Evolutionary conservation across 2,797 vertebrate species (phyloP).

Genomic region (Cephalopachus bancanus): DNA sequence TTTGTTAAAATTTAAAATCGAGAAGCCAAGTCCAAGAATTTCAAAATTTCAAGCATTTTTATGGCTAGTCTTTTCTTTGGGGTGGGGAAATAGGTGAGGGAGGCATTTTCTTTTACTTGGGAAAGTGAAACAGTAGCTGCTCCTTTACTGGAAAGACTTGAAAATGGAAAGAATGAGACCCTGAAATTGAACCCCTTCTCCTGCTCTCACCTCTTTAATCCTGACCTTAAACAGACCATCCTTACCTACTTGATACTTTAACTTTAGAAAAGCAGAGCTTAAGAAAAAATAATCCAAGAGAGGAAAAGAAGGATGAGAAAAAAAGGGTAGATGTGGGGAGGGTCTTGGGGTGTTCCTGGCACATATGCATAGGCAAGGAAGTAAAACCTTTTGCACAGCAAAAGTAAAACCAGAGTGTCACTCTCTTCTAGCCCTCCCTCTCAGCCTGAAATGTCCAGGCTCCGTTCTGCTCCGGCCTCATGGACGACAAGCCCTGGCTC

Average conservation of each 20-base stretch:
- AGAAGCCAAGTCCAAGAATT: background rate
- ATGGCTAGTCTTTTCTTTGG: background rate
- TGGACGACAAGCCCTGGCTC: background rate
- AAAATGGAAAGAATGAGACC: background rate
- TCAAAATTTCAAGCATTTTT: background rate
- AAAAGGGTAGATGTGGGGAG: background rate
- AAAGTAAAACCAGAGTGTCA: background rate
- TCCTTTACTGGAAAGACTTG: background rate
- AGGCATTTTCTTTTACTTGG: background rate
- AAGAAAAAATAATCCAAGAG: background rate
- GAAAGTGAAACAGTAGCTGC: background rate
- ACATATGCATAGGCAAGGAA: background rate
- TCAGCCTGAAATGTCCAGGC: background rate
- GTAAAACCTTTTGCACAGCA: background rate
- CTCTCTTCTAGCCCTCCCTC: background rate
- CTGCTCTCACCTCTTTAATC: background rate
- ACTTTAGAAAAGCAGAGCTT: background rate
- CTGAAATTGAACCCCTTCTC: background rate
- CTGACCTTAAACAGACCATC: background rate
- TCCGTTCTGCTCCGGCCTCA: background rate
- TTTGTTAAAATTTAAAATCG: constrained; percentile 18
- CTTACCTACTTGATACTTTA: background rate
- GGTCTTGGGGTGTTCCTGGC: background rate
- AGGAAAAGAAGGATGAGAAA: background rate
- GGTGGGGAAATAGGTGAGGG: no score